These are phyloP conservation scores for Drosophila mettleri DNA, from an alignment of 2,888 invertebrate genomes.

Conservation along the genomic window DNA sequence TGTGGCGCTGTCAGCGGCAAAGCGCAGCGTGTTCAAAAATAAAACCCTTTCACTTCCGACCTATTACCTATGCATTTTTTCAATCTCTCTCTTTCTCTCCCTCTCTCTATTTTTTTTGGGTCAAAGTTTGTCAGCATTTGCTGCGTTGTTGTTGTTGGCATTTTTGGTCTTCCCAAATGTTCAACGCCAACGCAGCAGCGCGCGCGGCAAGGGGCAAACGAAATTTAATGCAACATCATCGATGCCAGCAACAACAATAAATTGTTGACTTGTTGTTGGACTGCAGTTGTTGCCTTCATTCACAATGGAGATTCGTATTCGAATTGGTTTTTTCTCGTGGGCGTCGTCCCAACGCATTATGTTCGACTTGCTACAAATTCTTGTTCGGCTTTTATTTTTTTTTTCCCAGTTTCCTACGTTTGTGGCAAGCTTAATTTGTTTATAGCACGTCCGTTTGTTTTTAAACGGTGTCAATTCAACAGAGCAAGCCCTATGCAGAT, in stretches of 20 bases:
- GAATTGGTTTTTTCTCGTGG: slow-evolving; percentile 47
- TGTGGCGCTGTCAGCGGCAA: slow-evolving; percentile 43
- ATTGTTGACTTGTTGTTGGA: slow-evolving; percentile 62
- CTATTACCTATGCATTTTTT: slow-evolving; percentile 49
- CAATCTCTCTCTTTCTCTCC: neutral
- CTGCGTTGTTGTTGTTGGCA: slow-evolving; percentile 20
- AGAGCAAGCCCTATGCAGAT: slow-evolving; percentile 39
- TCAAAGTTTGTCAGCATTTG: slow-evolving; percentile 65
- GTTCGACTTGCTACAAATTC: slow-evolving; percentile 40
- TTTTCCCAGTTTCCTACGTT: neutral
- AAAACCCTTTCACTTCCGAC: slow-evolving; percentile 72
- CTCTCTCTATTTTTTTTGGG: slow-evolving; percentile 44
- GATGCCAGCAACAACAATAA: slow-evolving; percentile 56
- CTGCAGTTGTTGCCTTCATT: slow-evolving; percentile 74
- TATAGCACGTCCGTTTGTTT: slow-evolving; percentile 63
- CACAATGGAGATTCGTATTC: slow-evolving; percentile 50
- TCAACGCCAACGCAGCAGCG: slow-evolving; percentile 50
- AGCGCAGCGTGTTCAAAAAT: slow-evolving; percentile 21
- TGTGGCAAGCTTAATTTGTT: slow-evolving; percentile 73
- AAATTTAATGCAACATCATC: slow-evolving; percentile 75
- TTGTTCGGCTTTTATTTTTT: neutral
- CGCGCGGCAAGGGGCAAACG: slow-evolving; percentile 48
- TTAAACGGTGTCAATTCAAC: slow-evolving; percentile 69
- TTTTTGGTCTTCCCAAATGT: slow-evolving; percentile 26
- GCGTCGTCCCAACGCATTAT: slow-evolving; percentile 71